Evolutionary conservation across 2,797 vertebrate species (phyloP).

Genomic region (Ataeniobius toweri): DNA sequence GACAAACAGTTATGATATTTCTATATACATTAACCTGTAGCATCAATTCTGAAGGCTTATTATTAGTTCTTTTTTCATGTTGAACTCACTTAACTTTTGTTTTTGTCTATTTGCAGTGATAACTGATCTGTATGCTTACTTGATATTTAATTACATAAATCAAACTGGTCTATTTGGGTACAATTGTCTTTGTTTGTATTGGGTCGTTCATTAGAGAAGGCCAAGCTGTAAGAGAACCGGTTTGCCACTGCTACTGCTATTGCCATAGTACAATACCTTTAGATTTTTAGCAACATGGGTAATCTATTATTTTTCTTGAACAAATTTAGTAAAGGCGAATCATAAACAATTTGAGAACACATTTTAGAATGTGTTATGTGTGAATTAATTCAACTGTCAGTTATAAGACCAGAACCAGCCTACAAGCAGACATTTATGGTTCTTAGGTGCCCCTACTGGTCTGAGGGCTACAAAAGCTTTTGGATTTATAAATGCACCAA

Average conservation of each 20-base stretch:
- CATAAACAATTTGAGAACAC: constrained; percentile 30
- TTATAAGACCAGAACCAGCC: neutral
- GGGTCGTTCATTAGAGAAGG: neutral
- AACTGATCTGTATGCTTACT: neutral
- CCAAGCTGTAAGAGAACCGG: neutral
- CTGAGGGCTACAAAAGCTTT: neutral
- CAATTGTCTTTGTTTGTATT: neutral
- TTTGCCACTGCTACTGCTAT: neutral
- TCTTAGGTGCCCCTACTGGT: neutral
- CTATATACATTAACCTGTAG: neutral
- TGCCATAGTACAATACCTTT: neutral
- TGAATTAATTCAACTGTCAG: constrained; percentile 41
- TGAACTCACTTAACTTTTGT: neutral
- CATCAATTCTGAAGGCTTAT: neutral
- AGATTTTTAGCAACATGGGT: constrained; percentile 9
- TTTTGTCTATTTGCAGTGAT: neutral
- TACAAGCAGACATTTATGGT: neutral
- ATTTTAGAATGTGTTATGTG: constrained; percentile 32
- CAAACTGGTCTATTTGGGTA: neutral
- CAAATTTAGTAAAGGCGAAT: constrained; percentile 8
- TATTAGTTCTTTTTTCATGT: neutral
- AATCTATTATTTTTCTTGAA: constrained; percentile 17
- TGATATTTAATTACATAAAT: neutral
- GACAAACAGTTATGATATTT: neutral
- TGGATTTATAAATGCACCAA: neutral